Evolutionary conservation across 1,140 invertebrate genomes (phyloP).

Genomic region (Belonocnema kinseyi): DNA sequence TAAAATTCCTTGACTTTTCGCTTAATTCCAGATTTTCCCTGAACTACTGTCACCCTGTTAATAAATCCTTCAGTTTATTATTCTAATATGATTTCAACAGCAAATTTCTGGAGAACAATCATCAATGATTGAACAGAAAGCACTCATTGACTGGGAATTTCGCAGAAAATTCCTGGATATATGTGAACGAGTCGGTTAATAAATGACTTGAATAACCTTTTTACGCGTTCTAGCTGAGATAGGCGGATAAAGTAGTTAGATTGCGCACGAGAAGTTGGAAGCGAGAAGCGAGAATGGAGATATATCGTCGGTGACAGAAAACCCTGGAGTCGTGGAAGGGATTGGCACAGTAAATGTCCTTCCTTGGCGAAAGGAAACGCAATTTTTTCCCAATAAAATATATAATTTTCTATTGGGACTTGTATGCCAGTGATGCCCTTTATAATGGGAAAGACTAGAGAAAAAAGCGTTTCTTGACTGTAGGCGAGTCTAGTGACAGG

Average conservation of each 20-base stretch:
- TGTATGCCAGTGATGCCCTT: constrained; percentile 25
- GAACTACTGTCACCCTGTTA: no score
- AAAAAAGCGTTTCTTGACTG: constrained; percentile 20
- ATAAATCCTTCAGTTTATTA: no score
- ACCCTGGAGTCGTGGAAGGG: background rate
- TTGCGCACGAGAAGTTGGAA: background rate
- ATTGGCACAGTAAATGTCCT: constrained; percentile 7
- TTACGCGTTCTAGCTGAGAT: background rate
- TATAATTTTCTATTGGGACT: constrained; percentile 34
- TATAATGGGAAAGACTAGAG: constrained; percentile 25
- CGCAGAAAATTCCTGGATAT: background rate
- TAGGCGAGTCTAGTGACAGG: constrained; percentile 19
- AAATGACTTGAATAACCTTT: background rate
- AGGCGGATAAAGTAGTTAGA: background rate
- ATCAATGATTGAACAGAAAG: background rate
- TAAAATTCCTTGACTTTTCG: no score
- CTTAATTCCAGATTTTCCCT: no score
- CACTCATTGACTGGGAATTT: background rate
- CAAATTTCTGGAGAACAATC: no score
- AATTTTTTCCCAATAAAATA: constrained; percentile 36
- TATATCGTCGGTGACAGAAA: constrained; percentile 11
- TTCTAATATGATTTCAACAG: no score
- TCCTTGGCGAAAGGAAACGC: constrained; percentile 12
- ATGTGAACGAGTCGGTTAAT: background rate
- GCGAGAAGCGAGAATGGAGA: constrained; percentile 14